Conservation (phyloP, 2,113 vertebrate genomes). For the Octodon degus region DNA sequence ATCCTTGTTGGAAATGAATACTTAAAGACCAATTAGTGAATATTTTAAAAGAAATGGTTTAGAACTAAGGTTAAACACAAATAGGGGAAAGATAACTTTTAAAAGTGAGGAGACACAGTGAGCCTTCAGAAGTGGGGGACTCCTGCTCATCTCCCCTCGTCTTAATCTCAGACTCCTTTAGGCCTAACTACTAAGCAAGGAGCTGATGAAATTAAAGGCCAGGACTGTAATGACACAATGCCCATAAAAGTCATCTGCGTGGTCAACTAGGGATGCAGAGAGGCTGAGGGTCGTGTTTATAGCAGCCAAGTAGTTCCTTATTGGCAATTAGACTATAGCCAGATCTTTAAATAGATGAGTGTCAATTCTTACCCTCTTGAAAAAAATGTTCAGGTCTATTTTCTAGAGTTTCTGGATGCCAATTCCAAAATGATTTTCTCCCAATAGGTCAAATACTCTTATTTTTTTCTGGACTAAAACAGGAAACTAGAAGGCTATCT, state of each 20-base stretch:
- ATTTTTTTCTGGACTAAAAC: slow-evolving; percentile 72
- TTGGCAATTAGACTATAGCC: neutral
- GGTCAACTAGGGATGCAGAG: neutral
- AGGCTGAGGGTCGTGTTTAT: neutral
- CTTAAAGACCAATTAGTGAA: neutral
- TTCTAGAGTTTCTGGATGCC: neutral
- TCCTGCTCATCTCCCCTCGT: neutral
- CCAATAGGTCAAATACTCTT: slow-evolving; percentile 74
- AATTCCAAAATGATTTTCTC: slow-evolving; percentile 53
- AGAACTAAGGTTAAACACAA: slow-evolving; percentile 22
- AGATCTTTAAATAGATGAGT: slow-evolving; percentile 28
- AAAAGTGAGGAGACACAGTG: neutral
- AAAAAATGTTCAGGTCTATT: neutral
- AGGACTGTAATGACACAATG: neutral
- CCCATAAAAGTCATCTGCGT: neutral
- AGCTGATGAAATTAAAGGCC: neutral
- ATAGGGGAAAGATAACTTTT: neutral
- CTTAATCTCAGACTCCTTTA: neutral
- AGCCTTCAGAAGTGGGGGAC: neutral
- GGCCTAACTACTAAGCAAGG: slow-evolving; percentile 15
- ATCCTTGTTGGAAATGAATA: neutral
- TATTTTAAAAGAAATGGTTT: neutral
- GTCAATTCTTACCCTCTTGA: neutral
- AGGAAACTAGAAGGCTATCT: slow-evolving; percentile 78
- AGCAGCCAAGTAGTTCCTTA: neutral